Evolutionary conservation across 2,113 vertebrate species (phyloP).

Genomic region (Felis catus): DNA sequence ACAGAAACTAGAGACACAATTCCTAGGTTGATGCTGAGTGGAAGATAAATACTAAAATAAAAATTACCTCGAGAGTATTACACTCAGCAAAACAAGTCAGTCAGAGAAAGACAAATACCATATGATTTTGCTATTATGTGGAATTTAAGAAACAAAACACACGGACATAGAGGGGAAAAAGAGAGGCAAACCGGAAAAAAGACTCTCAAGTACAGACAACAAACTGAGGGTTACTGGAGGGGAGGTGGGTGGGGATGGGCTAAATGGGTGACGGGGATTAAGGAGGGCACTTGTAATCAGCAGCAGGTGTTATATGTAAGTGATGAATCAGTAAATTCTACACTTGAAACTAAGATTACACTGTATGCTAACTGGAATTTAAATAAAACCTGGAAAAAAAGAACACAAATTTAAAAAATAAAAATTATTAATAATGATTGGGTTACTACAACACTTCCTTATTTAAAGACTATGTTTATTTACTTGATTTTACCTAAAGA

Average conservation of each 20-base stretch:
- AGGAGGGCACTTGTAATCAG: background rate
- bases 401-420: background rate
- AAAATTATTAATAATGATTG: background rate
- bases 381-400: background rate
- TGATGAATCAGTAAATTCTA: background rate
- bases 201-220: background rate
- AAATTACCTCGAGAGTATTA: background rate
- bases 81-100: background rate
- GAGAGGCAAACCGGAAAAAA: background rate
- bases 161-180: background rate
- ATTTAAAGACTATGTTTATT: background rate
- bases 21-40: background rate
- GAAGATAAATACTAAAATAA: background rate
- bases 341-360: background rate
- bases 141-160: background rate
- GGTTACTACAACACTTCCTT: background rate
- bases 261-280: background rate
- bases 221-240: background rate
- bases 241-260: background rate
- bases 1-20: background rate
- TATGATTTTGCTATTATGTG: background rate
- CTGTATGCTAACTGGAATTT: background rate
- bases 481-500: background rate
- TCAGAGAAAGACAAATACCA: background rate
- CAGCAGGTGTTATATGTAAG: background rate